These are phyloP conservation scores for Bothrops jararaca DNA, from an alignment of 2,113 vertebrate genomes.

Conservation along the genomic window DNA sequence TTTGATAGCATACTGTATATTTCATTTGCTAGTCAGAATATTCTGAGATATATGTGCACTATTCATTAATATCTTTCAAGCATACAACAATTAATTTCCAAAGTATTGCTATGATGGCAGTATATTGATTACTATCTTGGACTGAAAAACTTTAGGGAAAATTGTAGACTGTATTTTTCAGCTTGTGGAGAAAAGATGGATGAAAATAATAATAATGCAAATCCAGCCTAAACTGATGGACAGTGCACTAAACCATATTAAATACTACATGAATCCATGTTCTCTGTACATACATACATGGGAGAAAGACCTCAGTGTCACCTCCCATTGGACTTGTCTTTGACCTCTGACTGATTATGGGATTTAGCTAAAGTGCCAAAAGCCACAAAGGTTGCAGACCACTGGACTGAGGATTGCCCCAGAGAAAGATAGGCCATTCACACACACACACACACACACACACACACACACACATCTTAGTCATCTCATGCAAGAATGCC, in stretches of 20 bases:
- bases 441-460: too few relatives aligned
- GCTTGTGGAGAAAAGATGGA: neutral
- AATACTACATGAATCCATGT: neutral
- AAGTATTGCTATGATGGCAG: conserved; percentile 13
- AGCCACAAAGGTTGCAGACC: neutral
- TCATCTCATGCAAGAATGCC: neutral
- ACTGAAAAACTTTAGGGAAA: neutral
- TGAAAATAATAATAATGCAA: neutral
- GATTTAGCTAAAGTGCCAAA: neutral
- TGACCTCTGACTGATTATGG: neutral
- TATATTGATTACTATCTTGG: neutral
- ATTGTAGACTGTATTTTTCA: neutral
- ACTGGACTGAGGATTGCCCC: neutral
- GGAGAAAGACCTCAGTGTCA: neutral
- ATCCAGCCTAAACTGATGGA: neutral
- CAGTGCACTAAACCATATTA: neutral
- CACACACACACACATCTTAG: neutral
- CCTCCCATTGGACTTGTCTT: neutral
- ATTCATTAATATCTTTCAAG: neutral
- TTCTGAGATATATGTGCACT: neutral
- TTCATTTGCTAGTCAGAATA: conserved; percentile 22
- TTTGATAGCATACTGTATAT: neutral
- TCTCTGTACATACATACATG: neutral
- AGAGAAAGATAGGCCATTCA: neutral
- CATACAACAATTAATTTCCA: neutral